Conservation (phyloP, 2,888 invertebrate genomes). For the Tinea trinotella region DNA sequence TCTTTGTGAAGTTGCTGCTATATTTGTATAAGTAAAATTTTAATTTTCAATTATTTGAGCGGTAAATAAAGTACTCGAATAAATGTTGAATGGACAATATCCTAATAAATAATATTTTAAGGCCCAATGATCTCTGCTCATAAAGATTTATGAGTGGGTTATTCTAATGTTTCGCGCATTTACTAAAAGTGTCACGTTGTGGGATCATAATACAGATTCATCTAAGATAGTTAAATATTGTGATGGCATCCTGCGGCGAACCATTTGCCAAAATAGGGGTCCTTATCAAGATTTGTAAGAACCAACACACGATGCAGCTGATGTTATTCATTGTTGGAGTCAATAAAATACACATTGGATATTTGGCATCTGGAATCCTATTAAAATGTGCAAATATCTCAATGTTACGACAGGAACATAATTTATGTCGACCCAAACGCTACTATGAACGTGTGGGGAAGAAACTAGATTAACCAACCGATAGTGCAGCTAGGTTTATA, state of each 20-base stretch:
- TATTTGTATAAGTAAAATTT: too few relatives aligned
- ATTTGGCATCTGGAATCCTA: slow-evolving; percentile 23
- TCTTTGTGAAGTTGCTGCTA: too few relatives aligned
- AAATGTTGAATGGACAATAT: background rate
- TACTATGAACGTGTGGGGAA: background rate
- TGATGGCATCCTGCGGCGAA: slow-evolving; percentile 65
- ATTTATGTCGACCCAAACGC: background rate
- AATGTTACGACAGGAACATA: background rate
- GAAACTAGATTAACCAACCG: background rate
- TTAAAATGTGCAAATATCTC: slow-evolving; percentile 11
- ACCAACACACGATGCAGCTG: slow-evolving; percentile 51
- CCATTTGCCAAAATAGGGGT: slow-evolving; percentile 69
- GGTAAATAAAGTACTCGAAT: too few relatives aligned
- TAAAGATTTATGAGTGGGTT: too few relatives aligned
- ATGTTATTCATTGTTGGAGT: slow-evolving; percentile 42
- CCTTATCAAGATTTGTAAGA: slow-evolving; percentile 54
- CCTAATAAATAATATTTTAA: background rate
- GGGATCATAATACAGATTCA: slow-evolving; percentile 1
- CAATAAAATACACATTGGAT: slow-evolving; percentile 44
- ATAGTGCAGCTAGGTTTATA: slow-evolving; percentile 7
- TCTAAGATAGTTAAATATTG: slow-evolving; percentile 61
- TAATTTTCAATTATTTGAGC: too few relatives aligned
- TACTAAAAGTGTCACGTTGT: slow-evolving; percentile 2
- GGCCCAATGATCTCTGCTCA: too few relatives aligned
- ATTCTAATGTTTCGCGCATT: background rate